Percentiles rank a stretch among this genome's conserved stretches.
Conservation (phyloP, 2,113 vertebrate genomes). For the Himantopus leucocephalus region DNA sequence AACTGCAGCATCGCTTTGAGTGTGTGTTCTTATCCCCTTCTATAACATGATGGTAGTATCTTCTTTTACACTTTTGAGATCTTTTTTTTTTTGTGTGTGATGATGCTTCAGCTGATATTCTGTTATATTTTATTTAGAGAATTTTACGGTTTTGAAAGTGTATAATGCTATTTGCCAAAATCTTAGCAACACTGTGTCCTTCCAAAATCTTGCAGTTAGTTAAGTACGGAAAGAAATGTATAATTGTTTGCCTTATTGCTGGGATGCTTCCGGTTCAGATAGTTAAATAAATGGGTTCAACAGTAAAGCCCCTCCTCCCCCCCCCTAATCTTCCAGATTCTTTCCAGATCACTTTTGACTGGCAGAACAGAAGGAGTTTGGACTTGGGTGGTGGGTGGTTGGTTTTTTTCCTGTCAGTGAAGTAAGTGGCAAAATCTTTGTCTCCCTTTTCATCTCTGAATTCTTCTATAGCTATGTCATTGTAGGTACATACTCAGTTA, state of each 20-base stretch:
- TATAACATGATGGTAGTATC: no score
- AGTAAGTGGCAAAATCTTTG: background rate
- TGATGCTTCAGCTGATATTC: background rate
- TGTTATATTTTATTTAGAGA: background rate
- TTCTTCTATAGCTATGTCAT: background rate
- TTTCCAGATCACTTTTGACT: background rate
- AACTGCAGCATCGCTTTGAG: background rate
- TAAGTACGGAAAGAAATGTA: background rate
- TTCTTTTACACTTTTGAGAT: background rate
- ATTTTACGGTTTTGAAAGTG: background rate
- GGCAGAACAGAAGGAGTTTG: background rate
- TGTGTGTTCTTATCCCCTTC: background rate
- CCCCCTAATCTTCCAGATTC: background rate
- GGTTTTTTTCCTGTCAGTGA: background rate
- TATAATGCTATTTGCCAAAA: background rate
- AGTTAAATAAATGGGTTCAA: background rate
- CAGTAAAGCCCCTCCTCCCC: background rate
- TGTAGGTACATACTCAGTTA: background rate
- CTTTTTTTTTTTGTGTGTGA: background rate
- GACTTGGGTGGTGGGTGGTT: no score
- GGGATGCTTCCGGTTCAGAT: background rate
- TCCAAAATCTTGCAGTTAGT: background rate
- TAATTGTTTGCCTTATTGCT: background rate
- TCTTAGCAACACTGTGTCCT: background rate
- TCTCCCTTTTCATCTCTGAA: background rate